Percentiles rank a stretch among this genome's conserved stretches.
Evolutionary conservation across 2,888 invertebrate species (phyloP).

Genomic region (Thysanoteuthis rhombus): DNA sequence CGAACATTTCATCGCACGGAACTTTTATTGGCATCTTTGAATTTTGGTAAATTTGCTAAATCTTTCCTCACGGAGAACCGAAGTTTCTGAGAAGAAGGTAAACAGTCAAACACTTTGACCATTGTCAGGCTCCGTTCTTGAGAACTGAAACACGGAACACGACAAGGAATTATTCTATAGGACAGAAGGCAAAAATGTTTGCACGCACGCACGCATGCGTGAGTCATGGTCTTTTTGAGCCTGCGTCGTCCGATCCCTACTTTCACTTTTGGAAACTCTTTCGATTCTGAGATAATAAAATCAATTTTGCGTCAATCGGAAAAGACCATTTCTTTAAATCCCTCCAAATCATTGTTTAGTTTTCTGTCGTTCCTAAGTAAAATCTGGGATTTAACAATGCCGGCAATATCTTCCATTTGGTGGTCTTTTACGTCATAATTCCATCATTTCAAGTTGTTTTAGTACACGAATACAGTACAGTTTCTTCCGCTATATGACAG

Average conservation of each 20-base stretch:
- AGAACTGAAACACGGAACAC: background rate
- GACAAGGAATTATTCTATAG: background rate
- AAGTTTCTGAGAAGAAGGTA: background rate
- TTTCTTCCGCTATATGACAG: too few relatives aligned
- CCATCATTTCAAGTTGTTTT: too few relatives aligned
- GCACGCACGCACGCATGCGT: slow-evolving; percentile 12
- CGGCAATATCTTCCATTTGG: too few relatives aligned
- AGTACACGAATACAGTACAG: too few relatives aligned
- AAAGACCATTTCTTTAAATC: background rate
- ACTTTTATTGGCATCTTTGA: too few relatives aligned
- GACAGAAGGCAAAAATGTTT: background rate
- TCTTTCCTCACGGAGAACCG: too few relatives aligned
- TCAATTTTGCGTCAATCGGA: background rate
- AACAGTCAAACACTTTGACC: background rate
- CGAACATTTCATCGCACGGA: too few relatives aligned
- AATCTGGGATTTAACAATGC: too few relatives aligned
- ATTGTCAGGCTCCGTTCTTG: background rate
- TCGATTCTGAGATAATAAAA: background rate
- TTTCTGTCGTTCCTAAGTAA: background rate
- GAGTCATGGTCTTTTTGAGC: background rate
- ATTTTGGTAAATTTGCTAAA: too few relatives aligned
- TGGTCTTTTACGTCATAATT: too few relatives aligned
- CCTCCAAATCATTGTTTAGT: background rate
- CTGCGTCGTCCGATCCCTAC: background rate
- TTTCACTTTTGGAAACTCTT: too few relatives aligned